phyloP scores from a whole-genome alignment of 1,140 invertebrate genomes.

The Apis dorsata region DNA sequence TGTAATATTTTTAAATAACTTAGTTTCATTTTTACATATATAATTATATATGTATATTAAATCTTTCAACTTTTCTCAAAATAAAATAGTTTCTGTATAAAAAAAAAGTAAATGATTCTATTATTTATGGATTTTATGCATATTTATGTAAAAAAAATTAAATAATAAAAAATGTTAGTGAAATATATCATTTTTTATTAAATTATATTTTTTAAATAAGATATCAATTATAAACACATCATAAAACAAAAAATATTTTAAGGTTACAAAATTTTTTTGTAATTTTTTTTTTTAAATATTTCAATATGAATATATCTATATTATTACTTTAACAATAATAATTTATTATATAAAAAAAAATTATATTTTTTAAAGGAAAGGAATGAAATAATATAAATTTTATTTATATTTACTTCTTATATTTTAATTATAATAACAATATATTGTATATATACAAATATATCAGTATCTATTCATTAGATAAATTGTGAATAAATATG shows the following conservation, averaged over 20 bases:
- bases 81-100: too few species aligned
- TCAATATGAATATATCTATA: not conserved
- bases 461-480: too few species aligned
- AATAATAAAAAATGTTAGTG: not conserved
- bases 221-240: not conserved
- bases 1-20: not conserved
- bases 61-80: too few species aligned
- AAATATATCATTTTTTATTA: not conserved
- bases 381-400: not conserved
- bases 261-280: not conserved
- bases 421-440: not conserved
- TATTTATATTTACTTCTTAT: not conserved
- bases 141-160: not conserved
- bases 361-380: not conserved
- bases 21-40: too few species aligned
- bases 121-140: not conserved
- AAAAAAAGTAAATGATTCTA: not conserved
- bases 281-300: too few species aligned
- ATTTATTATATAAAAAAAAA: not conserved
- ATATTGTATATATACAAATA: not conserved
- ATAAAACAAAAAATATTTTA: not conserved
- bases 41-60: too few species aligned
- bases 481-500: too few species aligned
- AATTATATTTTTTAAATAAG: not conserved
- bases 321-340: not conserved